phyloP scores from a whole-genome alignment of 23 tunicate genomes.

The Halocynthia roretzi region DNA sequence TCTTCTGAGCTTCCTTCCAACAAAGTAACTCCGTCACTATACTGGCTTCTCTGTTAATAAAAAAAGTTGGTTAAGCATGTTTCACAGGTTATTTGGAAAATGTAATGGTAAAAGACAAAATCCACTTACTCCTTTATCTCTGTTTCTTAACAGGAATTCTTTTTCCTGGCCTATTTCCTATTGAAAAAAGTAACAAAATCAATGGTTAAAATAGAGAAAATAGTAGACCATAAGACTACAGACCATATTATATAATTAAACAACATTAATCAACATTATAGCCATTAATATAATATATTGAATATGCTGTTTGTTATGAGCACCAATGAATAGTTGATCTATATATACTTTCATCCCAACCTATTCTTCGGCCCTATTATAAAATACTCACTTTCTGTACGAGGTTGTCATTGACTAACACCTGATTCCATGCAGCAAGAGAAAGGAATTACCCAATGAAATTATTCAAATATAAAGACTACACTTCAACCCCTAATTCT shows the following conservation, averaged over 20 bases:
- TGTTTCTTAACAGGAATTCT: conserved; percentile 15
- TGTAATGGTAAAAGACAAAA: not conserved
- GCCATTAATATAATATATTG: too few relatives aligned
- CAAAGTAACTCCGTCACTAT: conserved; percentile 11
- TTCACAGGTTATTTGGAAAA: too few relatives aligned
- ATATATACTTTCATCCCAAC: too few relatives aligned
- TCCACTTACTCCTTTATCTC: conserved; percentile 5
- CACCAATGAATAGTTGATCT: too few relatives aligned
- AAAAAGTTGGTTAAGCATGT: not conserved
- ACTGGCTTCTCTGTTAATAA: not conserved
- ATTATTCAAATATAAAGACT: not conserved
- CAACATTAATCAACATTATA: too few relatives aligned
- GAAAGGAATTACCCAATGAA: not conserved
- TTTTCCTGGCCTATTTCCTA: conserved; percentile 25
- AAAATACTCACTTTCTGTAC: too few relatives aligned
- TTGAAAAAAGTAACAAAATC: not conserved
- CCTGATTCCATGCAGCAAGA: not conserved
- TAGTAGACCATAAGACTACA: not conserved
- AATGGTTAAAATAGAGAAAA: not conserved
- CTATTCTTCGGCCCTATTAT: too few relatives aligned
- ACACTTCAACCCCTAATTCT: too few relatives aligned
- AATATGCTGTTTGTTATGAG: too few relatives aligned
- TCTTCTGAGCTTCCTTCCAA: conserved; percentile 20
- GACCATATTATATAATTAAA: not conserved
- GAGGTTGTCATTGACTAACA: too few relatives aligned